Evolutionary conservation across 2,113 vertebrate species (phyloP).

Genomic region (Triplophysa siluroides): DNA sequence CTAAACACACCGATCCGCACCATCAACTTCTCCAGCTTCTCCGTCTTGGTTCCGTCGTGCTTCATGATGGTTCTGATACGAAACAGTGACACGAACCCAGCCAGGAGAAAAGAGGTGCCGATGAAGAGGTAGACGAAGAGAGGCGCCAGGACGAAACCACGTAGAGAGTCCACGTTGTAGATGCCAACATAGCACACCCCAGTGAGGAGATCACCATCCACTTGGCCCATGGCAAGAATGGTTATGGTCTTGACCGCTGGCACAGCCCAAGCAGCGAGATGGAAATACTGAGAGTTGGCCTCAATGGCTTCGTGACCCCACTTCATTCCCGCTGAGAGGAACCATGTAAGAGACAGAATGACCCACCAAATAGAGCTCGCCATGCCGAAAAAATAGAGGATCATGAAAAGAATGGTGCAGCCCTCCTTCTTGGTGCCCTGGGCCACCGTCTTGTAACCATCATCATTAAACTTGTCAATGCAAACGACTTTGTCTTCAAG

Average conservation of each 20-base stretch:
- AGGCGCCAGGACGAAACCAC: conserved; percentile 92
- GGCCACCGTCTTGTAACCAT: conserved; percentile 91
- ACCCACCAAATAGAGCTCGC: conserved; percentile 99
- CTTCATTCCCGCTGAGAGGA: conserved; percentile 96
- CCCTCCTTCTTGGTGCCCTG: conserved; percentile 98
- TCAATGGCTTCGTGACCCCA: conserved; percentile 98
- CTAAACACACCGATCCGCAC: conserved; percentile 96
- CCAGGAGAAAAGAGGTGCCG: conserved; percentile 94
- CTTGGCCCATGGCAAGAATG: conserved; percentile 94
- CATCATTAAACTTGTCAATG: conserved; percentile 89
- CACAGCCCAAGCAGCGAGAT: conserved; percentile 95
- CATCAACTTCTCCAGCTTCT: conserved; percentile 98
- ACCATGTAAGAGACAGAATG: conserved; percentile 95
- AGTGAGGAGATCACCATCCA: conserved; percentile 93
- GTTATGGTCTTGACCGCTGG: conserved; percentile 97
- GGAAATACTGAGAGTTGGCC: conserved; percentile 97
- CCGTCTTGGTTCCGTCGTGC: conserved; percentile 95
- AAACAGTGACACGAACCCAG: conserved; percentile 95
- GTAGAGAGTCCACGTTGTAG: conserved; percentile 88
- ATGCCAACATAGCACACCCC: conserved; percentile 96
- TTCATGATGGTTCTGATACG: conserved; percentile 99
- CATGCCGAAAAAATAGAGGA: conserved; percentile 98
- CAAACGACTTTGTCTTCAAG: conserved; percentile 93
- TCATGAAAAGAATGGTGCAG: conserved; percentile 98
- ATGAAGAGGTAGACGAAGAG: conserved; percentile 97